Evolutionary conservation across 2,888 invertebrate genomes (phyloP), one percentile per base, ranked within the genome.

Genomic region (Catocala nupta): DNA sequence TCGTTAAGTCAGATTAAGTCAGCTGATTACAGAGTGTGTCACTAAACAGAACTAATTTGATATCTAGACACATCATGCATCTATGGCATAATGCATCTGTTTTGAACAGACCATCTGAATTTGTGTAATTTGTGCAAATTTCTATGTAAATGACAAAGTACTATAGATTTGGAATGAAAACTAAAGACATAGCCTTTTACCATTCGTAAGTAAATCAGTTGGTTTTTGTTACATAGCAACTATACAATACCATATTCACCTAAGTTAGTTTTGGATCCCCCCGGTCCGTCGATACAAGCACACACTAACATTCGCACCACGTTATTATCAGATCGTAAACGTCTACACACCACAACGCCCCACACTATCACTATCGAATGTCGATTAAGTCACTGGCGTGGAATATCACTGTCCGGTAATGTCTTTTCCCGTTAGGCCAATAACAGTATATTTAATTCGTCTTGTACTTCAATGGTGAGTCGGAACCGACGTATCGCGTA

Each of bases 291-390:
- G 51, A 59, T 25, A 25, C 25, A 25, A 25, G 62, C 54, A 55
- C 68, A 74, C 71, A 71, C 66, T 62, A 73, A 59, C 67, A 74
- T 69, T 62, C 67, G 65, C 56, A 59, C 70, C 73, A 71, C 62
- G 56, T 70, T 59, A 55, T 56, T 60, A 67, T 78, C 82, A 81
- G 80, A 81, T 81, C 77, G 75, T 68, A 63, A 59, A 62, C 68
- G 68, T 68, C 59, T 45, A 55, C 60, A 60, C 51, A 58, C 65
- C 73, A 65, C 73, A 55, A 48, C 55, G 63, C 49, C 50, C 53
- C 51, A 58, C 70, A 71, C 58, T 70, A 67, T 70, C 76, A 75
- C 78, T 75, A 71, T 60, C 48, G 63, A 55, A 65, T 39, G 65
- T 71, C 65, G 59, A 53, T 68, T 71, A 65, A 75, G 79, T 76